Conservation (phyloP, 1,140 invertebrate species). For the Zaprionus ghesquierei region DNA sequence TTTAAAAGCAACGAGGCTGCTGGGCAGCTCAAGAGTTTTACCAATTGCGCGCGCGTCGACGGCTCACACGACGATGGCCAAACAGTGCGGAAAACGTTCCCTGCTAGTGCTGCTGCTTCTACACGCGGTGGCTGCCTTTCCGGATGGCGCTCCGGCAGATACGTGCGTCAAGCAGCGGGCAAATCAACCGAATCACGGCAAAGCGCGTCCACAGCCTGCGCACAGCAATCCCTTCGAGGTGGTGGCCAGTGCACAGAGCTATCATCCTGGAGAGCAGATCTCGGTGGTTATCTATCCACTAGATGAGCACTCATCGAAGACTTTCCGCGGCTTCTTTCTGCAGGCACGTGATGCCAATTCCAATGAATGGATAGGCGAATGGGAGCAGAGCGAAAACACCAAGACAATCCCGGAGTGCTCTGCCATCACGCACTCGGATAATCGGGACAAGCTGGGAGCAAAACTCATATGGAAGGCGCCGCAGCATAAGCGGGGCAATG, state of each 20-base stretch:
- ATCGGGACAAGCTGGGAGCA: constrained; percentile 88
- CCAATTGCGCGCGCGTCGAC: constrained; percentile 51
- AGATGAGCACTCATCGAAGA: constrained; percentile 75
- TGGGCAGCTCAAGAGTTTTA: constrained; percentile 63
- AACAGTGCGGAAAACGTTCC: constrained; percentile 25
- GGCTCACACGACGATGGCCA: constrained; percentile 35
- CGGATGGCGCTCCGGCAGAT: constrained; percentile 90
- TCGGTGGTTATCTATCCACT: constrained; percentile 75
- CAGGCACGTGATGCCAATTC: constrained; percentile 88
- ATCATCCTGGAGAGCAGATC: constrained; percentile 86
- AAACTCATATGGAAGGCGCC: constrained; percentile 90
- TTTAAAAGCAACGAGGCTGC: constrained; percentile 65
- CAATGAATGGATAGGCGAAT: constrained; percentile 89
- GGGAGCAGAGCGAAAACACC: constrained; percentile 88
- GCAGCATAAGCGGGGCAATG: constrained; percentile 85
- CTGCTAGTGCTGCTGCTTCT: constrained; percentile 10
- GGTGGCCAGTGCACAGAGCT: constrained; percentile 85
- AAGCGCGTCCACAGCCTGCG: constrained; percentile 86
- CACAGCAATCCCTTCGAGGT: constrained; percentile 87
- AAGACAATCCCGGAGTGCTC: constrained; percentile 90
- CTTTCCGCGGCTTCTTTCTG: constrained; percentile 91
- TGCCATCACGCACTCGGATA: constrained; percentile 90
- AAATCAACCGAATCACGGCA: constrained; percentile 90
- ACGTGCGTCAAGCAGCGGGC: constrained; percentile 88
- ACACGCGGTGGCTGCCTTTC: constrained; percentile 81